These are phyloP conservation scores for Habropoda laboriosa DNA, from an alignment of 1,140 invertebrate species.

Conservation along the genomic window DNA sequence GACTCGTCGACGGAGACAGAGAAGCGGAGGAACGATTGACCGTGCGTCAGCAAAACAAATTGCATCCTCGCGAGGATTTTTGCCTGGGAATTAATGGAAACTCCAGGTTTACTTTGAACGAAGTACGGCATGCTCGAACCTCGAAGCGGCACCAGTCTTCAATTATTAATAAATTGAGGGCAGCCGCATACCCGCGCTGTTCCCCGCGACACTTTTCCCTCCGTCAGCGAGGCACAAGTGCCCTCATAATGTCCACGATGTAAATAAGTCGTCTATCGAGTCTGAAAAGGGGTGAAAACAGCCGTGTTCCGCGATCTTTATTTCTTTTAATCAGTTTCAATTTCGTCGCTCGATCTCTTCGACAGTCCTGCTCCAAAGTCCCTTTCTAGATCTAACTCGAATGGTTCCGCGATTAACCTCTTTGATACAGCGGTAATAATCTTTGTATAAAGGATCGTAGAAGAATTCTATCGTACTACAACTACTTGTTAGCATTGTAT, in stretches of 20 bases:
- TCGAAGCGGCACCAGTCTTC: slow-evolving; percentile 26
- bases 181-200: background rate
- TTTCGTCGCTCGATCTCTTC: slow-evolving; percentile 22
- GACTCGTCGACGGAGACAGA: background rate
- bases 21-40: background rate
- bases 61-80: slow-evolving; percentile 31
- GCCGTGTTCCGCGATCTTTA: slow-evolving; percentile 16
- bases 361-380: background rate
- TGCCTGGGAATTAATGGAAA: slow-evolving; percentile 1
- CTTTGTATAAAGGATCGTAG: too few species aligned
- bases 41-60: slow-evolving; percentile 20
- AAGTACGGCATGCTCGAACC: slow-evolving; percentile 16
- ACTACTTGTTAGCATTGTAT: too few species aligned
- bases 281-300: background rate
- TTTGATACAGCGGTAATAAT: too few species aligned
- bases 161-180: slow-evolving; percentile 50
- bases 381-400: too few species aligned
- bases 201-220: slow-evolving; percentile 8
- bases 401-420: too few species aligned
- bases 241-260: slow-evolving; percentile 41
- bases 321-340: slow-evolving; percentile 43
- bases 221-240: slow-evolving; percentile 11
- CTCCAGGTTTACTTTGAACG: slow-evolving; percentile 13
- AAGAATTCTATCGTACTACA: too few species aligned
- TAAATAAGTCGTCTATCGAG: slow-evolving; percentile 41